Evolutionary conservation across 2,113 vertebrate genomes (phyloP).

Genomic region (Vanacampus margaritifer): DNA sequence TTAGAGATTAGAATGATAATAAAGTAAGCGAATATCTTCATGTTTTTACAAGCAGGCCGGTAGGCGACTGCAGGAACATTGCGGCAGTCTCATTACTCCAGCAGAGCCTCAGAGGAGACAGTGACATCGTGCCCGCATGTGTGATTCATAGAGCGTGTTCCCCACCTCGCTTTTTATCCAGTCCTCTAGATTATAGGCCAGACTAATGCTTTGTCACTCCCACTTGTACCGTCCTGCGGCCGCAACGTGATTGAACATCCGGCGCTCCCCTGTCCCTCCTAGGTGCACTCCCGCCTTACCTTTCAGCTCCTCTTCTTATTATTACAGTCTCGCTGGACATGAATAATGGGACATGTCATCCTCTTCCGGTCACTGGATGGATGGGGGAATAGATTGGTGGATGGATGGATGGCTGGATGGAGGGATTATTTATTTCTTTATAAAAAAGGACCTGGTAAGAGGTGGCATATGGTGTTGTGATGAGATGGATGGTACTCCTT

Average conservation of each 20-base stretch:
- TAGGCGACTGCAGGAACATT: not conserved
- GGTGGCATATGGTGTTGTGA: conserved; percentile 23
- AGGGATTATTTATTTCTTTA: conserved; percentile 43
- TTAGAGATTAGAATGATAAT: conserved; percentile 46
- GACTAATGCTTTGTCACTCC: conserved; percentile 56
- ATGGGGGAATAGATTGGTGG: conserved; percentile 7
- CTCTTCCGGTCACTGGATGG: conserved; percentile 15
- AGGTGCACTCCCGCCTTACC: conserved; percentile 23
- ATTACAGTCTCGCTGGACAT: conserved; percentile 46
- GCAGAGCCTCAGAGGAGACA: conserved; percentile 10
- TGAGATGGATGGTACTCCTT: no score
- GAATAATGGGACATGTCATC: conserved; percentile 28
- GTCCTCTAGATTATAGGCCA: conserved; percentile 41
- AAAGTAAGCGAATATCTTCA: not conserved
- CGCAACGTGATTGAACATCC: conserved; percentile 48
- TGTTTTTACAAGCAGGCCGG: not conserved
- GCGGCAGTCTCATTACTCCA: conserved; percentile 50
- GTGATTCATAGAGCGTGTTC: conserved; percentile 46
- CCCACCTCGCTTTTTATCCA: conserved; percentile 35
- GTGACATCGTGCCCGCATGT: conserved; percentile 28
- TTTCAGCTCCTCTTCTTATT: conserved; percentile 24
- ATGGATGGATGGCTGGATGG: conserved; percentile 7
- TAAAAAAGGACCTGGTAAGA: conserved; percentile 14
- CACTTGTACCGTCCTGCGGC: conserved; percentile 26
- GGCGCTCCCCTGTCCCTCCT: conserved; percentile 14